A percentile compares a stretch with the other conserved stretches of the same genome.
Evolutionary conservation across 1,140 invertebrate genomes (phyloP).

Genomic region (Onthophagus taurus): DNA sequence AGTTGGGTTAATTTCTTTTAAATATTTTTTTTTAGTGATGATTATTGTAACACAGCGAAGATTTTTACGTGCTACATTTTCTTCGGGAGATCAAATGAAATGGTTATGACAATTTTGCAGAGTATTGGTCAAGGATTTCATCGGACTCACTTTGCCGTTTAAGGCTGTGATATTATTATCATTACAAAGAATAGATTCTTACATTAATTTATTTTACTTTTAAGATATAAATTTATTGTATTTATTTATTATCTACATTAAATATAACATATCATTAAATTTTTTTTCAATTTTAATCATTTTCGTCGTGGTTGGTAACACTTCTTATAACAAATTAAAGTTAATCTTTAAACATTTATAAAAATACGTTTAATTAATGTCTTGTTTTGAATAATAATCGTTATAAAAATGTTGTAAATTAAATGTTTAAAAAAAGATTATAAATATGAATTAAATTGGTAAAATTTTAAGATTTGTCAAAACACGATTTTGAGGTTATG

Average conservation of each 20-base stretch:
- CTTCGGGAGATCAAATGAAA: constrained; percentile 39
- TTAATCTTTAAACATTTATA: too few relatives aligned
- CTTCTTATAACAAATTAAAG: too few relatives aligned
- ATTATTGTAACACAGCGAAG: constrained; percentile 46
- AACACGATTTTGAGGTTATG: too few relatives aligned
- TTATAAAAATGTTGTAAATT: too few relatives aligned
- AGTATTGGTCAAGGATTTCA: constrained; percentile 34
- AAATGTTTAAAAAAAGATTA: too few relatives aligned
- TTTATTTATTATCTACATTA: neutral
- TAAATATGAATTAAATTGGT: too few relatives aligned
- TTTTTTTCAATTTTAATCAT: too few relatives aligned
- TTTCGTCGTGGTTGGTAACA: too few relatives aligned
- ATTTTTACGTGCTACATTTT: constrained; percentile 49
- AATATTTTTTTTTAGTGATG: constrained; percentile 38
- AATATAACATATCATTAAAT: neutral
- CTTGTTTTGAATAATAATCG: too few relatives aligned
- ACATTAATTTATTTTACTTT: neutral
- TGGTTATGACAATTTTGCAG: constrained; percentile 40
- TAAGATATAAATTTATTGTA: neutral
- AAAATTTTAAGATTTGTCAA: too few relatives aligned
- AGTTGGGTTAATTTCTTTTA: neutral
- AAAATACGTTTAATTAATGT: too few relatives aligned
- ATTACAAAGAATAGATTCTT: neutral
- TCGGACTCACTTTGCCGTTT: constrained; percentile 31
- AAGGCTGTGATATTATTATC: too few relatives aligned